Base-by-base conservation (phyloP, 2,113 vertebrate species). In the Addax nasomaculatus region DNA sequence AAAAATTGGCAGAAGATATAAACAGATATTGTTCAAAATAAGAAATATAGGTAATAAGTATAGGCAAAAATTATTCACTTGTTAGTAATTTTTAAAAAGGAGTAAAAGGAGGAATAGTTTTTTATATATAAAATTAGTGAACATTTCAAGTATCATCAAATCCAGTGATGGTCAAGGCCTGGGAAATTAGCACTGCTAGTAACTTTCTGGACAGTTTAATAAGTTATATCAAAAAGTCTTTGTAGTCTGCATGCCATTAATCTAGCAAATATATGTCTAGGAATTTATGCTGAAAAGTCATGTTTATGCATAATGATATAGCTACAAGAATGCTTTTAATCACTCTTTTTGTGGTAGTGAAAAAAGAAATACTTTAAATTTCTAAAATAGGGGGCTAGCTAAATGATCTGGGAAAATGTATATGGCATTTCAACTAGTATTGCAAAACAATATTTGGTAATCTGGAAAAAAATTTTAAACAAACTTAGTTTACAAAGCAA, bases 341-440 rank as follows among this genome's bases (percentile, higher is more conserved):
- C 27, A 78, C 10, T 89, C 19, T 85, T 81, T 80, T 87, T 91
- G 27, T 94, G 73, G 58, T 70, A 57, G 25, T 51, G 94, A 93
- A 57, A 89, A 93, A 93, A 57, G 79, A 93, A 88, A 47, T 64
- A 85, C 70, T 96, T 94, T 83, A 58, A 93, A 89, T 92, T 21
- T 62, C 21, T 36, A 85, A 62, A 64, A 94, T 85, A 80, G 29
- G 16, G 15, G 7, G 45, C 57, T 89, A 89, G 8, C 29, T 89
- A 90, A 95, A 79, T 70, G 30, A 30, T 45, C 25, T 25, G 17
- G 57, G 45, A 67, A 92, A 90, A 83, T 89, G 45, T 79, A 92
- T 73, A 17, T 89, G 60, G 10, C 17, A 94, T 30, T 94, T 81
- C 25, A 92, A 93, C 70, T 96, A 80, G 47, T 94, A 73, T 21